These are phyloP conservation scores for Patella vulgata DNA, from an alignment of 1,140 invertebrate genomes.

Conservation along the genomic window DNA sequence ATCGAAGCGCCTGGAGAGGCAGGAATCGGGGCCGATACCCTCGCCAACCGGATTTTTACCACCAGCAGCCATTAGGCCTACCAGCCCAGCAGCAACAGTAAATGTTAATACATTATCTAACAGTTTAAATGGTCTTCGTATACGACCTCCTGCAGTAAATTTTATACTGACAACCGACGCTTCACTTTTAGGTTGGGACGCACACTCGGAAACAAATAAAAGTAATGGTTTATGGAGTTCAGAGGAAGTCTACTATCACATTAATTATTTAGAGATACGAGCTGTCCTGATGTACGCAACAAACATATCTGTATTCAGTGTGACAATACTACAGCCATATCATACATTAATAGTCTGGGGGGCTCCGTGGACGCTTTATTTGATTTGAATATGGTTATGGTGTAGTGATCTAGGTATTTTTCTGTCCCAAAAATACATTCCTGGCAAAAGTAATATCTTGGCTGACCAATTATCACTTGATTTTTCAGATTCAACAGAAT, in stretches of 20 bases:
- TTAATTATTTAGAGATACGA: conserved; percentile 16
- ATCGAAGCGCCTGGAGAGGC: too few relatives aligned
- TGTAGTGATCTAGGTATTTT: conserved; percentile 28
- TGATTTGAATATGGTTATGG: conserved; percentile 32
- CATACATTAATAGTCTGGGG: conserved; percentile 20
- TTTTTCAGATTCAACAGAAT: conserved; percentile 24
- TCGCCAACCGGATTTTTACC: too few relatives aligned
- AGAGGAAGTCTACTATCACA: conserved; percentile 1
- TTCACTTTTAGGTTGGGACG: too few relatives aligned
- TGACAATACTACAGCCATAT: conserved; percentile 16
- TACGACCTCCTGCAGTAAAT: too few relatives aligned
- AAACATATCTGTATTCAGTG: conserved; percentile 9
- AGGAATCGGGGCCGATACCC: too few relatives aligned
- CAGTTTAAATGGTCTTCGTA: too few relatives aligned
- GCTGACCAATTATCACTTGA: conserved; percentile 27
- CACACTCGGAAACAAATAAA: too few relatives aligned
- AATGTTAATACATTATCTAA: too few relatives aligned
- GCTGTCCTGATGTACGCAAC: conserved; percentile 7
- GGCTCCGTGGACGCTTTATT: conserved; percentile 16
- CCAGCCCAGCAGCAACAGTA: not conserved
- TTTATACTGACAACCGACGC: too few relatives aligned
- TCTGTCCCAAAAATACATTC: conserved; percentile 20
- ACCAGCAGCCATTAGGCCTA: too few relatives aligned
- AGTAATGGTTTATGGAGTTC: too few relatives aligned
- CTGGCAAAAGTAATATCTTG: conserved; percentile 22